These are phyloP conservation scores for Malacoraja senta DNA, from an alignment of 2,797 vertebrate genomes.

Conservation along the genomic window DNA sequence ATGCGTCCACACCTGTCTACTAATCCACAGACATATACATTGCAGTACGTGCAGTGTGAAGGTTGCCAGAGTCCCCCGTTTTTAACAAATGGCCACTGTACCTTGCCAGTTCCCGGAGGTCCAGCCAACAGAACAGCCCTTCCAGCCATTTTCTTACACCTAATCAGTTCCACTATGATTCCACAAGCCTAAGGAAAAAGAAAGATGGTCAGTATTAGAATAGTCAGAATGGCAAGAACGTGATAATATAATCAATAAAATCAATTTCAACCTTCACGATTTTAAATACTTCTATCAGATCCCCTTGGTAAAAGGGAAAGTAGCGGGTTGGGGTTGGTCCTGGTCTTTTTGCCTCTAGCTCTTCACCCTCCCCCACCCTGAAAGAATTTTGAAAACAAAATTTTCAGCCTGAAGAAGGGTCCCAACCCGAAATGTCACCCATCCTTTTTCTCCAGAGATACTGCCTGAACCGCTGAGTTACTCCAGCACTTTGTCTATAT, in stretches of 20 bases:
- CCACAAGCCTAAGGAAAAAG: conserved; percentile 75
- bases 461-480: too few species aligned
- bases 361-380: too few species aligned
- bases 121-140: conserved; percentile 87
- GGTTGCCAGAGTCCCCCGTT: background rate
- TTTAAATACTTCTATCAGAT: background rate
- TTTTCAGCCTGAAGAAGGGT: too few species aligned
- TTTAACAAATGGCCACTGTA: conserved; percentile 46
- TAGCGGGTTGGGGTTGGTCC: too few species aligned
- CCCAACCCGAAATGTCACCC: too few species aligned
- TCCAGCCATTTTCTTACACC: conserved; percentile 95
- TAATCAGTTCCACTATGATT: conserved; percentile 92
- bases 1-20: too few species aligned
- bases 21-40: too few species aligned
- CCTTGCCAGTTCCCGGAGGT: conserved; percentile 96
- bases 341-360: too few species aligned
- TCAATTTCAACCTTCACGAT: background rate
- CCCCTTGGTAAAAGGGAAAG: background rate
- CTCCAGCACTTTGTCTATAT: too few species aligned
- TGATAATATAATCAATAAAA: background rate
- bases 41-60: conserved; percentile 22
- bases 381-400: too few species aligned
- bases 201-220: conserved; percentile 22
- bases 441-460: too few species aligned
- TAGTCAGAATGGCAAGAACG: background rate